These are phyloP conservation scores for Cephus sareptanus DNA, from an alignment of 2,888 invertebrate species.

Conservation along the genomic window DNA sequence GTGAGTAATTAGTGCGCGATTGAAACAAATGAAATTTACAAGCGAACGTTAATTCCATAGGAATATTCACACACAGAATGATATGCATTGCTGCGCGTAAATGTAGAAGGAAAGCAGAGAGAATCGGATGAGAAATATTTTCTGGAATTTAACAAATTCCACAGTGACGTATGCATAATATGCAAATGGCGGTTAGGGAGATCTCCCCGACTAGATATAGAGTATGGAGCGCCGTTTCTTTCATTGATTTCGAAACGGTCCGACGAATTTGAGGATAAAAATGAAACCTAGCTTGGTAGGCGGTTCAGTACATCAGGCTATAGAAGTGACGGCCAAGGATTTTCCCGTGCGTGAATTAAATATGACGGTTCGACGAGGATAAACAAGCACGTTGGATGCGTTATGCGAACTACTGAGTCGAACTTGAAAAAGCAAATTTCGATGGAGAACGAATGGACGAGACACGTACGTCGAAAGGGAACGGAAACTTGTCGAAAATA, in stretches of 20 bases:
- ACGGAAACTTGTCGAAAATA: slow-evolving; percentile 18
- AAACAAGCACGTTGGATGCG: background rate
- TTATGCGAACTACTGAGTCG: background rate
- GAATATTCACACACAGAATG: background rate
- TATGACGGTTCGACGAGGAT: background rate
- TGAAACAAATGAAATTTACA: background rate
- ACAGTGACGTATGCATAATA: background rate
- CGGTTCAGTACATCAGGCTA: background rate
- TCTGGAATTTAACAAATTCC: background rate
- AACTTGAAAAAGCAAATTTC: background rate
- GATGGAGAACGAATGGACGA: background rate
- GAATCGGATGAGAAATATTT: background rate
- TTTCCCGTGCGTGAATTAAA: background rate
- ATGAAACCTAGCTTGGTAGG: background rate
- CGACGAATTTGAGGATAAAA: background rate
- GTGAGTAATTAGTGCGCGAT: background rate
- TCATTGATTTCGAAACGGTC: background rate
- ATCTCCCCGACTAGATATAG: background rate
- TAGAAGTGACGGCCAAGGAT: background rate
- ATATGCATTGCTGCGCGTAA: too few species aligned
- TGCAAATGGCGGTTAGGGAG: background rate
- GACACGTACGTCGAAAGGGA: slow-evolving; percentile 10
- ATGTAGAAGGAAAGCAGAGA: background rate
- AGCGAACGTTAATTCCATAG: background rate
- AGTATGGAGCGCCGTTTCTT: background rate